Conservation (phyloP, 2,888 invertebrate species). For the Hemicrepidius hirtus region DNA sequence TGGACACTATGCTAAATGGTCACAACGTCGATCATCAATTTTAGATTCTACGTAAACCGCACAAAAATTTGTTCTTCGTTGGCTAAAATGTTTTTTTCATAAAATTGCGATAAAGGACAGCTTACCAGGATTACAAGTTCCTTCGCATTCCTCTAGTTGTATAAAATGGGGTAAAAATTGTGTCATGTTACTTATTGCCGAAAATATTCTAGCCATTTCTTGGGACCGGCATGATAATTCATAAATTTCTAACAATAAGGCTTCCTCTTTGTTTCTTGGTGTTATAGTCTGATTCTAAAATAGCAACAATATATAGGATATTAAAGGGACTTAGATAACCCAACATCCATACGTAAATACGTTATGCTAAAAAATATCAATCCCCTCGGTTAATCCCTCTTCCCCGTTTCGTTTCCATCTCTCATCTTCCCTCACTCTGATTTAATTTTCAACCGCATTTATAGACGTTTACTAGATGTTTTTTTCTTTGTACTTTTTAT, state of each 20-base stretch:
- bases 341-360: background rate
- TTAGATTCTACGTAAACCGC: too few species aligned
- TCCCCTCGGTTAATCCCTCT: too few species aligned
- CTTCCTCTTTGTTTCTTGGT: conserved; percentile 40
- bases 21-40: too few species aligned
- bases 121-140: conserved; percentile 68
- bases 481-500: too few species aligned
- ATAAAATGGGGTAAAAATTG: conserved; percentile 74
- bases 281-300: background rate
- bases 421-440: too few species aligned
- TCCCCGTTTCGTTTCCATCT: too few species aligned
- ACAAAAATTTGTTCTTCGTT: too few species aligned
- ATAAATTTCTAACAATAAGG: conserved; percentile 60
- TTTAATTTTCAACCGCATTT: too few species aligned
- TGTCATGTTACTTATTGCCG: conserved; percentile 72
- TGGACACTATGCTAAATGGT: too few species aligned
- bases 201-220: conserved; percentile 70
- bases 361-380: background rate
- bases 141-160: conserved; percentile 68
- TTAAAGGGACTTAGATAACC: background rate
- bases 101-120: background rate
- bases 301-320: background rate
- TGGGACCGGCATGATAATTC: conserved; percentile 72
- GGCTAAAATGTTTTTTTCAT: too few species aligned
- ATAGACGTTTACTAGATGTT: too few species aligned